phyloP scores from a whole-genome alignment of 2,888 invertebrate species.

The Chrysolina oricalcia region DNA sequence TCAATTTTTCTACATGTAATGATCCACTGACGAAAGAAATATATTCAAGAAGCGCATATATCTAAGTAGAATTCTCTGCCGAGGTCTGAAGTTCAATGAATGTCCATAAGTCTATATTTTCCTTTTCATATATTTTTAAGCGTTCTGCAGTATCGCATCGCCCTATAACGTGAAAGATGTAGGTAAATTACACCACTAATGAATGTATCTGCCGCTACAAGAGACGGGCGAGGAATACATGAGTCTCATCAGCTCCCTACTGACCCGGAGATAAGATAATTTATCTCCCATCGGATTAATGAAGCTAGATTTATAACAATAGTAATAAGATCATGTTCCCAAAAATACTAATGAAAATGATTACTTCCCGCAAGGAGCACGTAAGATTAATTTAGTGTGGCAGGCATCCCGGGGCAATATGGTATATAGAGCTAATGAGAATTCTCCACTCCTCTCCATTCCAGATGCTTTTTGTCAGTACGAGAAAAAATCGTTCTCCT shows the following conservation, averaged over 20 bases:
- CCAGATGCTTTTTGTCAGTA: conserved; percentile 40
- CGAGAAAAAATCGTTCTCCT: conserved; percentile 34
- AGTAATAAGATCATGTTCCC: conserved; percentile 49
- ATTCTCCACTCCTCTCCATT: conserved; percentile 33
- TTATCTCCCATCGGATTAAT: conserved; percentile 55
- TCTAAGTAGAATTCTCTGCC: no score
- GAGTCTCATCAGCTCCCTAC: conserved; percentile 58
- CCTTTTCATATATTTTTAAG: neutral
- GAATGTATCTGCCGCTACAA: conserved; percentile 44
- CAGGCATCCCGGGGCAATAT: conserved; percentile 43
- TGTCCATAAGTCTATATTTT: no score
- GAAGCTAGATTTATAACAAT: conserved; percentile 53
- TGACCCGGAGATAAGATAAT: conserved; percentile 54
- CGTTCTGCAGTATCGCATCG: neutral
- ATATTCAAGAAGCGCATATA: no score
- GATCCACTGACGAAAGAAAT: no score
- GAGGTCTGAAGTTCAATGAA: no score
- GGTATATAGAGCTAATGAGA: conserved; percentile 43
- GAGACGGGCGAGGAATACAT: conserved; percentile 48
- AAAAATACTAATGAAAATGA: conserved; percentile 49
- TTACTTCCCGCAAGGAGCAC: conserved; percentile 37
- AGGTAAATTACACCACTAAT: conserved; percentile 46
- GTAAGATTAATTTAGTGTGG: conserved; percentile 38
- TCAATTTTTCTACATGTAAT: no score
- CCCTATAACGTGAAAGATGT: conserved; percentile 16